phyloP scores from a whole-genome alignment of 2,113 vertebrate genomes.

The Lepus timidus region DNA sequence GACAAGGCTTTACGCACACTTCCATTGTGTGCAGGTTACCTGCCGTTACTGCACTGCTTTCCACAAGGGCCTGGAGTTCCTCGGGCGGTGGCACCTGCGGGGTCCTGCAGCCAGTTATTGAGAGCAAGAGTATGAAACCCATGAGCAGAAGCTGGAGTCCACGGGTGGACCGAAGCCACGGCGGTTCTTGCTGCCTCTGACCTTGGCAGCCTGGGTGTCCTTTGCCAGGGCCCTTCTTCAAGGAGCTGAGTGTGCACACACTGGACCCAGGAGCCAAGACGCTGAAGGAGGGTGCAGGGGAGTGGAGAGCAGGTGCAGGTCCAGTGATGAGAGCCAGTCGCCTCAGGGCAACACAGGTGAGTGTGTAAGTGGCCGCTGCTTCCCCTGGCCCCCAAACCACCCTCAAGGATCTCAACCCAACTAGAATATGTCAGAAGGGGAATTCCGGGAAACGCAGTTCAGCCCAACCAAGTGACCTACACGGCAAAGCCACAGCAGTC shows the following conservation, averaged over 20 bases:
- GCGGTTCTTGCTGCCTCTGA: not conserved
- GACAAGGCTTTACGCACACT: too few species aligned
- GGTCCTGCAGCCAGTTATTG: too few species aligned
- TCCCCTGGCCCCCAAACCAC: accelerated
- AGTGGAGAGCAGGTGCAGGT: not conserved
- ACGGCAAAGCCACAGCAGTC: not conserved
- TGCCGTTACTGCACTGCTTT: too few species aligned
- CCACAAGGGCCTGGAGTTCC: too few species aligned
- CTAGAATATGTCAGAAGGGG: not conserved
- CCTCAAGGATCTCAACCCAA: not conserved
- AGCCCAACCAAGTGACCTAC: not conserved
- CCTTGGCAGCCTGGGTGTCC: not conserved
- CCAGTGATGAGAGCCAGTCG: not conserved
- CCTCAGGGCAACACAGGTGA: not conserved
- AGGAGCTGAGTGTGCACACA: too few species aligned
- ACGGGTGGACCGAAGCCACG: too few species aligned
- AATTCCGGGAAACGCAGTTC: not conserved
- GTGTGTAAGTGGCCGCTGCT: not conserved
- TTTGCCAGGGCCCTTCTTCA: not conserved
- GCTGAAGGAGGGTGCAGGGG: not conserved
- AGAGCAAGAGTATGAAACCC: not conserved
- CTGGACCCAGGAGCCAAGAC: not conserved
- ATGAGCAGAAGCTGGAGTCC: not conserved
- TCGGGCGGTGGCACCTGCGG: too few species aligned
- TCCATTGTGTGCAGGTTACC: too few species aligned